Evolutionary conservation across 2,888 invertebrate genomes (phyloP), one percentile per base, ranked within the genome.

Genomic region (Campaea margaritaria): DNA sequence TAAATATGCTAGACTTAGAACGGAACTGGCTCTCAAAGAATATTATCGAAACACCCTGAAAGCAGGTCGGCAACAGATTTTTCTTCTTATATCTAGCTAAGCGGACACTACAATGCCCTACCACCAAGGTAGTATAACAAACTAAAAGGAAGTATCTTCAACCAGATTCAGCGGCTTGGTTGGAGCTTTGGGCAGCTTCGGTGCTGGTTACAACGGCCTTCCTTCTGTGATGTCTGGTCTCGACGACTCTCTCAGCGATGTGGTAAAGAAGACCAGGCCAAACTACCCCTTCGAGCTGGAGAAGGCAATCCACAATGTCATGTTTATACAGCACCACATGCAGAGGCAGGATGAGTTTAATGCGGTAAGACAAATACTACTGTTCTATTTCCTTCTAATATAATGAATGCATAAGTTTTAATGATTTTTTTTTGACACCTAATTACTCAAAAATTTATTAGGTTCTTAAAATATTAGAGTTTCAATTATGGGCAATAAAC

Each of bases 311-410:
- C 97, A 97, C 82, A 98, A 98, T 84, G 97, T 98, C 51, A 97
- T 97, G 96, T 98, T 98, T 82, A 98, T 98, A 70, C 98, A 98
- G 76, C 97, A 98, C 82, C 98, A 98, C 79, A 97, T 98, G 91
- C 96, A 97, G 80, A 94, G 98, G n/a, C 97, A 97, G 85, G 98
- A 98, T 82, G 97, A 98, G 83, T 98, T 97, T 85, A 97, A 98
- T 93, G 97, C 97, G 90, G 98, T 98, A 90, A 94, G 95, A n/a
- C 12, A 21, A 36, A 7, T 11, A 34, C 11, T 21, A 5, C 21
- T 21, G 21, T 5, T 21, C 21, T 21, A 21, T 21, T 21, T 21
- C 3, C 21, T 21, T 2, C 21, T 21, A 5, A n/a, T n/a, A n/a
- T n/a, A 3, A 21, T 21, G 2, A 21, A 21, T 21, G 21, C 5